Base-by-base conservation (phyloP, 1,140 invertebrate species). In the Magallana ariakensis region DNA sequence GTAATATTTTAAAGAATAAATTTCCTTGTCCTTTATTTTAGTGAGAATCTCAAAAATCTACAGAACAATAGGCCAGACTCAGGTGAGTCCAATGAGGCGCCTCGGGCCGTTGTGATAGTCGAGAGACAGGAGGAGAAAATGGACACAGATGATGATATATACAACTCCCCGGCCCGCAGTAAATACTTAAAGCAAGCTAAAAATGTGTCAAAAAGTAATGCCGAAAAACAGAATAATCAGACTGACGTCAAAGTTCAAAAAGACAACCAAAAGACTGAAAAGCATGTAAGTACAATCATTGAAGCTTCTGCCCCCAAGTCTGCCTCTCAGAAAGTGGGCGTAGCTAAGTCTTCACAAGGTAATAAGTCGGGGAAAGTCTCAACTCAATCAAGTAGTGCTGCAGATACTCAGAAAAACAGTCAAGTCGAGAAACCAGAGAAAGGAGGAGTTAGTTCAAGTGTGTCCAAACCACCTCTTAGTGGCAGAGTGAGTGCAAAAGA, bases 161-260 rank as follows among this genome's bases (percentile, higher is more conserved):
- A 85, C 62, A 80, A 66, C 58, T 87, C 87, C 10, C 90, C 89
- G 1, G 87, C 87, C 53, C 87, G 90, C n/a, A 92, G 91, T 81
- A 92, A 92, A 91, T 92, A 92, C 57, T 88, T 92, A n/a, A 92
- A 92, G 87, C 91, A 90, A 54, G 88, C 90, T 53, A 91, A 92
- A 89, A 91, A 91, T 87, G 87, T 87, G 54, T 91, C 89, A 7
- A 92, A 90, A 88, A 90, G 88, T 60, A 90, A 91, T 85, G 89
- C 87, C 57, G 89, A 90, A 54, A 87, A 90, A 87, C 80, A 86
- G n/a, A 87, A 80, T 5, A 80, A 53, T 66, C 82, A 87, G 56
- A 82, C 83, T 85, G 83, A 87, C 57, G 56, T 56, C 15, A 87
- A 85, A 85, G 81, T 87, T 58, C 81, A 70, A 62, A 83, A 87